phyloP scores from a whole-genome alignment of 2,888 invertebrate species.

The Anoncus sp. region DNA sequence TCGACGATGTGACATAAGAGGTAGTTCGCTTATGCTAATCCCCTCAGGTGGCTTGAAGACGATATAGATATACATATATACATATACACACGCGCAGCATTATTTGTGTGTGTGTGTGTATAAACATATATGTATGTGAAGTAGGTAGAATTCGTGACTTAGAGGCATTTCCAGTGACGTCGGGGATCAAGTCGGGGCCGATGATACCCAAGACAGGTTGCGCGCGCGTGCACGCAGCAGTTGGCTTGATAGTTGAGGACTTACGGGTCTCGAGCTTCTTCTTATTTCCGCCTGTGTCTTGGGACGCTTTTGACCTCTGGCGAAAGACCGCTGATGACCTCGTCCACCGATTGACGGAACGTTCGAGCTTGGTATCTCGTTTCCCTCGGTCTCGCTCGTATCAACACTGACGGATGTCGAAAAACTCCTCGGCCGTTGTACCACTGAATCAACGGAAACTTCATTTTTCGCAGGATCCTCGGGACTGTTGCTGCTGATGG shows the following conservation, averaged over 20 bases:
- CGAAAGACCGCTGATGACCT: conserved; percentile 51
- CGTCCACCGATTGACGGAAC: conserved; percentile 14
- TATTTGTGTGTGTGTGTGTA: conserved; percentile 5
- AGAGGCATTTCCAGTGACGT: conserved; percentile 50
- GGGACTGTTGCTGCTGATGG: neutral
- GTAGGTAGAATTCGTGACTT: conserved; percentile 28
- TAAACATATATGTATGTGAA: conserved; percentile 14
- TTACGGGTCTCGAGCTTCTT: conserved; percentile 64
- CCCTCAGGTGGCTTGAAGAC: conserved; percentile 34
- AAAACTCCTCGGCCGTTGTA: conserved; percentile 23
- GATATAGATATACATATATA: conserved; percentile 4
- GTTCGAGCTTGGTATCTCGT: conserved; percentile 49
- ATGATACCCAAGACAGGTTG: conserved; percentile 56
- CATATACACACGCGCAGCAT: conserved; percentile 5
- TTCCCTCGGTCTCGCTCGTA: conserved; percentile 47
- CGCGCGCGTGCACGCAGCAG: too few relatives aligned
- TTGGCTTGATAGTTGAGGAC: conserved; percentile 59
- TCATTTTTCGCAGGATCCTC: conserved; percentile 62
- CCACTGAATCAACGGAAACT: conserved; percentile 43
- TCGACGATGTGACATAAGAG: conserved; percentile 15
- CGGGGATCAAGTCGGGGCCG: conserved; percentile 55
- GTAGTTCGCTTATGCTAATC: conserved; percentile 26
- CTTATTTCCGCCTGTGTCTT: conserved; percentile 50
- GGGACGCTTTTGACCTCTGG: conserved; percentile 49
- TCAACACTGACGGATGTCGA: conserved; percentile 5